These are phyloP conservation scores for Otis tarda DNA, from an alignment of 2,113 vertebrate species.

Conservation along the genomic window DNA sequence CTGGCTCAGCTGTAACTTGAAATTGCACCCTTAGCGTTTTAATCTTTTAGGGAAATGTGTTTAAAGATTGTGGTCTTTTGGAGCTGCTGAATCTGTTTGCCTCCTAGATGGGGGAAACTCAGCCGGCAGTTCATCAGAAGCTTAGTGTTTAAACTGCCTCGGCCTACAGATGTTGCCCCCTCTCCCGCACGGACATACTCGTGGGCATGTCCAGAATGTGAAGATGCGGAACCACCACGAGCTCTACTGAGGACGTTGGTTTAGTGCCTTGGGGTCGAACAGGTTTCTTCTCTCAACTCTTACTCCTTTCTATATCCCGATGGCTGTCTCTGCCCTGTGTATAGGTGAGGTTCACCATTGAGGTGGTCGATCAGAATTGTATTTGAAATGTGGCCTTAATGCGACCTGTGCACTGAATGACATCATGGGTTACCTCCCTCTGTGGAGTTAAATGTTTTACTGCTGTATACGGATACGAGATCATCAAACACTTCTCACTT, in stretches of 20 bases:
- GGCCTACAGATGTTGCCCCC: neutral
- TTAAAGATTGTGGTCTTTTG: neutral
- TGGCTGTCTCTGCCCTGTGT: neutral
- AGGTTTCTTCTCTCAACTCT: neutral
- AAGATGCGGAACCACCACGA: neutral
- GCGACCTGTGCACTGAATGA: neutral
- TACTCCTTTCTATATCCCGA: neutral
- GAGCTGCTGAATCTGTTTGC: neutral
- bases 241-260: rapidly evolving
- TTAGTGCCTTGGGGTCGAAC: neutral
- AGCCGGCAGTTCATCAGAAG: neutral
- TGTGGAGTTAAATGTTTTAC: neutral
- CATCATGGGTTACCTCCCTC: neutral
- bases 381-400: neutral
- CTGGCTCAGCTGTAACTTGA: neutral
- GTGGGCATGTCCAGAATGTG: neutral
- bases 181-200: neutral
- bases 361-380: neutral
- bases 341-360: neutral
- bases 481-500: neutral
- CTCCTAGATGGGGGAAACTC: neutral
- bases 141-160: neutral
- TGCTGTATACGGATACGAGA: neutral
- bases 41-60: neutral
- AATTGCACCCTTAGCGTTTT: neutral